Base-by-base conservation (phyloP, 2,797 vertebrate species). In the Phataginus tetradactyla region DNA sequence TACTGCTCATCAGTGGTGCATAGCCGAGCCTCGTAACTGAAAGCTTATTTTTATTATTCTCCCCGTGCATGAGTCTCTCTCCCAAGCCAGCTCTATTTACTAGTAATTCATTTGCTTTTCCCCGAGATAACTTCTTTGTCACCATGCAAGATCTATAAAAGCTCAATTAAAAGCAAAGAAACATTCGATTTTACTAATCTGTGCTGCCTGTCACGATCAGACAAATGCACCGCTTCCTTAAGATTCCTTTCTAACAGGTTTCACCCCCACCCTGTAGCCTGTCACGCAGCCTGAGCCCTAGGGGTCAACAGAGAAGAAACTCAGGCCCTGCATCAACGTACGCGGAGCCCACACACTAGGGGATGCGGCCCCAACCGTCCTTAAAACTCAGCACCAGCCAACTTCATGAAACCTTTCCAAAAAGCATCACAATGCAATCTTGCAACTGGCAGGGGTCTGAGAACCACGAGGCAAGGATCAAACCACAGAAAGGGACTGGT, bases 381-480 rank as follows among this genome's bases (percentile, higher is more conserved):
- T 59, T 51, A 75, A 61, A 78, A 72, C 39, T 42, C 20, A 78
- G 68, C 51, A 86, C 80, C 3, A 39, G 42, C 37, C 71, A 51
- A 57, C 53, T 53, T 78, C 42, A 53, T 37, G 27, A 86, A 94
- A 86, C 34, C 42, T 92, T 97, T 77, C 59, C 71, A 85, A 94
- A 91, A 34, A 12, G 64, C 45, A 83, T 57, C 74, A 39, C 49
- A 64, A 75, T 53, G 11, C 20, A 86, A 42, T 59, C 51, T 34
- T 90, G 10, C 32, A 7, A 68, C 34, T 61, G 4, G 15, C 37
- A 77, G 42, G 74, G 37, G 8, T 49, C 34, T 86, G 57, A 89
- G 61, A 91, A 59, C 18, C 61, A 69, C 4, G 72, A 83, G 66
- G 71, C 32, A 69, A 37, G n/a, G 34, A 75, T 12, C 57, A 91